Evolutionary conservation across 2,888 invertebrate species (phyloP), one percentile per base, ranked within the genome.

Genomic region (Acholoe squamosa): DNA sequence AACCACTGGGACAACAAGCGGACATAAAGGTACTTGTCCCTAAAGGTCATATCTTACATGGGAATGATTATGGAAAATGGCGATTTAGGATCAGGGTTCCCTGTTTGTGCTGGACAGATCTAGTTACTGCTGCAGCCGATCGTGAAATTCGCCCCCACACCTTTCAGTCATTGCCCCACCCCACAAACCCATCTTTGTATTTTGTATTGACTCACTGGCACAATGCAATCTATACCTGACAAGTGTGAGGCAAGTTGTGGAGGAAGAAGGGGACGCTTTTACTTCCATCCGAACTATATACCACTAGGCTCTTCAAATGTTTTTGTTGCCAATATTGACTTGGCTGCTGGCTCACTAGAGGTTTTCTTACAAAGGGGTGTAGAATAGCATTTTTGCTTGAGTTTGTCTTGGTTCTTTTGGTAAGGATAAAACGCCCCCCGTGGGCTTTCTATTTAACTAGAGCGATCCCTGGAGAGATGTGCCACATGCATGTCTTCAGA

Each of bases 151-250:
- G 61, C 61, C 61, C 61, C 61, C 61, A 61, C 61, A 61, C 61
- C 61, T 61, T 61, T 19, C 61, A 19, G 19, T 19, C 43, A 19
- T 0, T 12, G 19, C 61, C 61, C 19, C n/a, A 61, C 61, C 61
- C 61, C n/a, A 61, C 61, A 61, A 61, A 19, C 19, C 61, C 19
- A 61, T 61, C 61, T 61, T 61, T 61, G 61, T 61, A 14, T 61
- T 19, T 19, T 19, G n/a, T 61, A n/a, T 61, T 71, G 71, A 71
- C 71, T 71, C 71, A 71, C 0, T 28, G 31, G 14, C 28, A 71
- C 71, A 71, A 71, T 71, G 31, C 71, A 71, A 71, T 25, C 71
- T 71, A 71, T 25, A 71, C 71, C 71, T 71, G 61, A 61, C 19
- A 10, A n/a, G 61, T n/a, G 61, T n/a, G 61, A 61, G n/a, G 61